A percentile compares a stretch with the other conserved stretches of the same genome.
Evolutionary conservation across 2,797 vertebrate species (phyloP).

Genomic region (Botia almorhae): DNA sequence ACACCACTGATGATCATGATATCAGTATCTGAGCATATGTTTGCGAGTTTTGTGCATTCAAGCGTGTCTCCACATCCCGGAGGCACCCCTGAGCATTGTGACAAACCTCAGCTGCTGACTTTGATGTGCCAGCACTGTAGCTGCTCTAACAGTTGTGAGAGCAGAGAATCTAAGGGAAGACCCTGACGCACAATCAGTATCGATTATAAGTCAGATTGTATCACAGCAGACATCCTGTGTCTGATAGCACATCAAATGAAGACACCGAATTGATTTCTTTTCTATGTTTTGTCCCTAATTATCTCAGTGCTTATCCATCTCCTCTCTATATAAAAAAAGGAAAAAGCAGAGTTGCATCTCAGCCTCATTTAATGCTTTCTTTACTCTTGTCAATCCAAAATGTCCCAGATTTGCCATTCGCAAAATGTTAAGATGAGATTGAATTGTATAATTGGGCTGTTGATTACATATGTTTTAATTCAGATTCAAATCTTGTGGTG

Average conservation of each 20-base stretch:
- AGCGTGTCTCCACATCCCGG: conserved; percentile 9
- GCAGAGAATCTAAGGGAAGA: conserved; percentile 21
- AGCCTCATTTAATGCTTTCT: background rate
- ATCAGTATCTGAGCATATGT: conserved; percentile 1
- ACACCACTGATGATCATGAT: background rate
- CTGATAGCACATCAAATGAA: conserved; percentile 59
- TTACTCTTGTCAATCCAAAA: background rate
- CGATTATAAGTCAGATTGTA: conserved; percentile 49
- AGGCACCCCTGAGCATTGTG: conserved; percentile 13
- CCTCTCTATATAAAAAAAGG: background rate
- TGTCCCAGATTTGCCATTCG: background rate
- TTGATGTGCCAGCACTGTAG: conserved; percentile 30
- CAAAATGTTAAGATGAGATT: conserved; percentile 2
- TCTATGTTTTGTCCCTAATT: conserved; percentile 31
- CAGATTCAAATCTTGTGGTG: conserved; percentile 10
- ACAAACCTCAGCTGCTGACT: conserved; percentile 19
- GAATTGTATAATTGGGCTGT: conserved; percentile 21
- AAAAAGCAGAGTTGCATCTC: background rate
- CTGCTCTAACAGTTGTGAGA: conserved; percentile 1
- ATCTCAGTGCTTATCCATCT: conserved; percentile 40
- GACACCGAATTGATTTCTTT: conserved; percentile 37
- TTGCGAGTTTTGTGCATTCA: background rate
- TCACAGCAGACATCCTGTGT: conserved; percentile 45
- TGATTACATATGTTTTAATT: conserved; percentile 16
- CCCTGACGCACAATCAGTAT: conserved; percentile 36